Conservation (phyloP, 1,140 invertebrate genomes). For the Drosophila santomea region DNA sequence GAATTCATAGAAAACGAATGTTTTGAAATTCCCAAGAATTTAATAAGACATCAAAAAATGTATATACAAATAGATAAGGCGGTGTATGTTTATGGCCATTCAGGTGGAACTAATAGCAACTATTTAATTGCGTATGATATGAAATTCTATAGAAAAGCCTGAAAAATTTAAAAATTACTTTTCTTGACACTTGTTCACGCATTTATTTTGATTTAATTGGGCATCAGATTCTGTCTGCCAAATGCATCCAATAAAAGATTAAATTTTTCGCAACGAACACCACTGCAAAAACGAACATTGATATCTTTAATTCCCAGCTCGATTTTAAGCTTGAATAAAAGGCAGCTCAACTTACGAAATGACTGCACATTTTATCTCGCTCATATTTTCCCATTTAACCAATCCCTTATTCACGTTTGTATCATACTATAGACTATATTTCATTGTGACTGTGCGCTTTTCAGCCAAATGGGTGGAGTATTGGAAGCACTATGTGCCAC, state of each 20-base stretch:
- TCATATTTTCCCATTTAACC: not conserved
- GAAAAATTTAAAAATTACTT: not conserved
- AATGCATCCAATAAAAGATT: not conserved
- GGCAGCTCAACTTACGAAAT: conserved; percentile 17
- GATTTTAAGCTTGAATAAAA: conserved; percentile 37
- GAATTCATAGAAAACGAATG: conserved; percentile 27
- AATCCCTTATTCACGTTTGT: conserved; percentile 2
- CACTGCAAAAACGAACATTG: not conserved
- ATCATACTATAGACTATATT: conserved; percentile 14
- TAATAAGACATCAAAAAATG: conserved; percentile 9
- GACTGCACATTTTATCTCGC: conserved; percentile 7
- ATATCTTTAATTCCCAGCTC: not conserved
- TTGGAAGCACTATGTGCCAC: conserved; percentile 36
- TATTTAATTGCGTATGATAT: not conserved
- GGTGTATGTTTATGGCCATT: not conserved
- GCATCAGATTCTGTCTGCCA: no score
- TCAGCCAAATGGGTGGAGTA: conserved; percentile 8
- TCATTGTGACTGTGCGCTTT: conserved; percentile 33
- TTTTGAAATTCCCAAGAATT: conserved; percentile 19
- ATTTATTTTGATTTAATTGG: not conserved
- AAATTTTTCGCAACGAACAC: not conserved
- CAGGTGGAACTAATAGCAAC: conserved; percentile 21
- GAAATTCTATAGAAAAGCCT: not conserved
- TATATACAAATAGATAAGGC: no score
- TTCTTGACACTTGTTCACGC: no score